Conservation (phyloP, 2,797 vertebrate species). For the Rhinogobio ventralis region DNA sequence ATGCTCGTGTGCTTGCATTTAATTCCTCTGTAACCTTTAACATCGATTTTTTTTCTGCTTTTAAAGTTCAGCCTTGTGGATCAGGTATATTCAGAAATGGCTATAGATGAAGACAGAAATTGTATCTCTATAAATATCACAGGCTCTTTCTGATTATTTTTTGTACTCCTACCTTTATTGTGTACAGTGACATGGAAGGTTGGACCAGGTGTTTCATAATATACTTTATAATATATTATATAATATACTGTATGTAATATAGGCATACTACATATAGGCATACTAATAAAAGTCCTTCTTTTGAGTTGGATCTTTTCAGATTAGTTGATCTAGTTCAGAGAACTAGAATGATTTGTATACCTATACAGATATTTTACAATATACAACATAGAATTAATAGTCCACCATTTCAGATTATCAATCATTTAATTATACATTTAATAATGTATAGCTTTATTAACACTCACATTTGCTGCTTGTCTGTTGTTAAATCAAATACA, state of each 20-base stretch:
- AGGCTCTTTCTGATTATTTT: not conserved
- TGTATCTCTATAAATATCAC: not conserved
- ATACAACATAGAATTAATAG: not conserved
- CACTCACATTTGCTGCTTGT: not conserved
- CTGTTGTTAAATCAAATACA: not conserved
- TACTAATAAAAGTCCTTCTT: not conserved
- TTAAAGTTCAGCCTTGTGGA: constrained; percentile 19
- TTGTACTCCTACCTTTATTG: not conserved
- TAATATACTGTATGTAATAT: not conserved
- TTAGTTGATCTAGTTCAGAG: not conserved
- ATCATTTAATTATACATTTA: not conserved
- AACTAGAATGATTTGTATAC: not conserved
- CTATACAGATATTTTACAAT: not conserved
- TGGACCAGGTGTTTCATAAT: not conserved
- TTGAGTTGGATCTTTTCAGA: not conserved
- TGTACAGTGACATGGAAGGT: not conserved
- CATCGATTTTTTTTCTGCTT: constrained; percentile 27
- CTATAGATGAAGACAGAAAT: not conserved
- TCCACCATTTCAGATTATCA: not conserved
- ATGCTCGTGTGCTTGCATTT: constrained; percentile 10
- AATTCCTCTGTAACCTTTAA: constrained; percentile 48
- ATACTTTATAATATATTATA: not conserved
- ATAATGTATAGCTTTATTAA: not conserved
- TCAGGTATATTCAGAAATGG: constrained; percentile 8
- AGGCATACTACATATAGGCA: not conserved